Evolutionary conservation across 92 coral and sea anemone genomes (phyloP).

Genomic region (Epizoanthus rinbou): DNA sequence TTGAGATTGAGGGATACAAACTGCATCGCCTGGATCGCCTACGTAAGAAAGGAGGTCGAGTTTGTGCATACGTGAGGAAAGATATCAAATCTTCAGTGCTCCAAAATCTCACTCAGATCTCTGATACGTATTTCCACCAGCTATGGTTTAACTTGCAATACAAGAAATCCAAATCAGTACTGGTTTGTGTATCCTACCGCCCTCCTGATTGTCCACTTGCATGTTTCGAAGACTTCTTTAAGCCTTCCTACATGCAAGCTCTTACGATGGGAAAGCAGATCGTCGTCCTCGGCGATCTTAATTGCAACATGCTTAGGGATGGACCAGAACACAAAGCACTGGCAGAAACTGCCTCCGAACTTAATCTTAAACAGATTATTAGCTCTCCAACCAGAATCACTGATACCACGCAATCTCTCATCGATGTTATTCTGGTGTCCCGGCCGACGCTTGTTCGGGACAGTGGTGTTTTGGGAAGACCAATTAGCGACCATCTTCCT

Average conservation of each 20-base stretch:
- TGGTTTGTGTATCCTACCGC: constrained; percentile 57
- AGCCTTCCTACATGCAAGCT: constrained; percentile 64
- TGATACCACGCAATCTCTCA: constrained; percentile 48
- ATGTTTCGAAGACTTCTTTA: constrained; percentile 51
- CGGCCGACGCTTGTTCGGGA: constrained; percentile 25
- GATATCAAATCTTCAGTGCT: constrained; percentile 51
- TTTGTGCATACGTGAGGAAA: constrained; percentile 60
- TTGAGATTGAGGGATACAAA: constrained; percentile 57
- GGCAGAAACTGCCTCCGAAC: constrained; percentile 44
- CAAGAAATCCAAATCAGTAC: constrained; percentile 46
- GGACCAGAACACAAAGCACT: constrained; percentile 40
- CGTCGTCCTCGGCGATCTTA: constrained; percentile 59
- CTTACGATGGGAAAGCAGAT: constrained; percentile 53
- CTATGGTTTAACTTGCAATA: constrained; percentile 53
- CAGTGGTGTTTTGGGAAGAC: constrained; percentile 51
- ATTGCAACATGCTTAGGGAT: constrained; percentile 51
- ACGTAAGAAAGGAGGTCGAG: constrained; percentile 65
- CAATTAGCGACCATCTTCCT: constrained; percentile 58
- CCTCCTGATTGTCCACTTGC: constrained; percentile 60
- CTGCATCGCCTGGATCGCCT: constrained; percentile 55
- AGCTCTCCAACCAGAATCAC: constrained; percentile 71
- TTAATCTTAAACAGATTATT: constrained; percentile 61
- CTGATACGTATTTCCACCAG: constrained; percentile 55
- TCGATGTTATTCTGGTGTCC: constrained; percentile 64
- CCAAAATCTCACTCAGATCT: constrained; percentile 40